These are phyloP conservation scores for Archaeoteleia sp. DNA, from an alignment of 2,888 invertebrate genomes.

Conservation along the genomic window DNA sequence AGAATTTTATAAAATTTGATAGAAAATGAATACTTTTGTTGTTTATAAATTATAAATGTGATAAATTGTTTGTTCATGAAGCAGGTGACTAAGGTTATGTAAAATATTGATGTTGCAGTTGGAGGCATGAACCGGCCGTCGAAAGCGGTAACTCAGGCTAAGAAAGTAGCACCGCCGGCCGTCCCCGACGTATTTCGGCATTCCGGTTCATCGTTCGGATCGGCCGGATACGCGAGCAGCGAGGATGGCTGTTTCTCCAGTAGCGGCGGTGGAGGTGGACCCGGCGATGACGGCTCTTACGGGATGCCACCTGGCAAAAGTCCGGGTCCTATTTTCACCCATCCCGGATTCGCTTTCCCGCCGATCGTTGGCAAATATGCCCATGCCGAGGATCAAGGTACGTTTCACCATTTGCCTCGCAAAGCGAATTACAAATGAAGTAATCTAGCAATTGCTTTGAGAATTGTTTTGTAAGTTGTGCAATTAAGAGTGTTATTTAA, in stretches of 20 bases:
- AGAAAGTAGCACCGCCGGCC: constrained; percentile 93
- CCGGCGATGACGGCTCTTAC: constrained; percentile 72
- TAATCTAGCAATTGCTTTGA: no score
- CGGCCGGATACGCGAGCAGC: constrained; percentile 85
- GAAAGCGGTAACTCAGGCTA: constrained; percentile 88
- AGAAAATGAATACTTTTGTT: no score
- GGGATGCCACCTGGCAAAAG: constrained; percentile 80
- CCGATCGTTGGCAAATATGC: constrained; percentile 75
- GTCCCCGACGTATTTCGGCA: constrained; percentile 89
- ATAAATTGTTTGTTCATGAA: no score
- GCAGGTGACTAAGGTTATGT: not conserved
- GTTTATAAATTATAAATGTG: no score
- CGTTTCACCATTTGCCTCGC: no score
- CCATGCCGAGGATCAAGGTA: constrained; percentile 77
- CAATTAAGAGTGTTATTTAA: no score
- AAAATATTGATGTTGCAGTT: constrained; percentile 78
- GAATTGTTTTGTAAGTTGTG: no score
- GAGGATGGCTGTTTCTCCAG: constrained; percentile 83
- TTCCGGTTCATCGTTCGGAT: constrained; percentile 87
- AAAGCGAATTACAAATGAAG: no score
- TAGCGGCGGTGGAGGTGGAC: constrained; percentile 63
- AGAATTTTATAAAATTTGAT: no score
- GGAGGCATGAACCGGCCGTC: constrained; percentile 93
- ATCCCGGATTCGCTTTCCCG: constrained; percentile 86
- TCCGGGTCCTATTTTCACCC: constrained; percentile 80